Conservation (phyloP, 2,888 invertebrate species). For the Lasioglossum marginatum region DNA sequence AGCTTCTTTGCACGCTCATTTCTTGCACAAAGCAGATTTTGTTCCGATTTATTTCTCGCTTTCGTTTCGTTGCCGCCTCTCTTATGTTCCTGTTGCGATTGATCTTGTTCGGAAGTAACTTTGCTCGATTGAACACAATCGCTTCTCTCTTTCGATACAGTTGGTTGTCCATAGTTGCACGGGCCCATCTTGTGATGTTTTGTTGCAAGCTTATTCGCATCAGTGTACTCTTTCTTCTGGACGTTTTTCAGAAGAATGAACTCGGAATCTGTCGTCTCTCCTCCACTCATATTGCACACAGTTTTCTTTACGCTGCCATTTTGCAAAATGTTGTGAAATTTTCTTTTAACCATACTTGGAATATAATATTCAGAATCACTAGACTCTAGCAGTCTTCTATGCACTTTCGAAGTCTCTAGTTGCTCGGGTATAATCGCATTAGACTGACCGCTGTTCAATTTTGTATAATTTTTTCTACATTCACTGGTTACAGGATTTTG, state of each 20-base stretch:
- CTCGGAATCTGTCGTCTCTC: conserved; percentile 55
- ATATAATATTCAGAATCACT: conserved; percentile 52
- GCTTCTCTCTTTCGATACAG: conserved; percentile 4
- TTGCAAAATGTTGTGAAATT: conserved; percentile 5
- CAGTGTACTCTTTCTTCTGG: not conserved
- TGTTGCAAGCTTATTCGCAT: not conserved
- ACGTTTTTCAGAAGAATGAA: not conserved
- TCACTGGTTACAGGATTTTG: conserved; percentile 7
- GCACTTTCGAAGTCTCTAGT: conserved; percentile 4
- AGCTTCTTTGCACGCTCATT: conserved; percentile 48
- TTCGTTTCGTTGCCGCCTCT: conserved; percentile 18
- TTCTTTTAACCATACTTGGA: conserved; percentile 38
- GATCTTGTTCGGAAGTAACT: not conserved
- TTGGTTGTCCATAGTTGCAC: not conserved
- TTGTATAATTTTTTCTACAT: not conserved
- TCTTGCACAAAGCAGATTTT: conserved; percentile 52
- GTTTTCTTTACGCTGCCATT: conserved; percentile 18
- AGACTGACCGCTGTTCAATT: not conserved
- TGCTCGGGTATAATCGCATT: conserved; percentile 3
- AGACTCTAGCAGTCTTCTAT: conserved; percentile 30
- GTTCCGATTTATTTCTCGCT: conserved; percentile 66
- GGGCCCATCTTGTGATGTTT: not conserved
- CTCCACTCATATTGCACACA: conserved; percentile 23
- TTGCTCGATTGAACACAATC: not conserved
- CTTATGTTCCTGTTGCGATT: conserved; percentile 9